These are phyloP conservation scores for Probaryconus sp. DNA, from an alignment of 1,140 invertebrate genomes.

Conservation along the genomic window DNA sequence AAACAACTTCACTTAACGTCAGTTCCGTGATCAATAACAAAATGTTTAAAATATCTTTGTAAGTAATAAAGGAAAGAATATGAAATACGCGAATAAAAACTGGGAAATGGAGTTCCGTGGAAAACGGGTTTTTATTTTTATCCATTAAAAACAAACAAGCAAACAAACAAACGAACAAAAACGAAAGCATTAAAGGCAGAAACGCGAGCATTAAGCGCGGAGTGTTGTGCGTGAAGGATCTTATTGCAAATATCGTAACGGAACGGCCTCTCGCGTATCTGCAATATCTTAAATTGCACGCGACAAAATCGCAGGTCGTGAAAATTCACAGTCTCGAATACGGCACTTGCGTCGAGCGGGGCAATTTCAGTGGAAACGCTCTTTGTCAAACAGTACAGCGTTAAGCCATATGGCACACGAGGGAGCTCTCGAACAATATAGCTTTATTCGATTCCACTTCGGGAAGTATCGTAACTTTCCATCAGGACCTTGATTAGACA, in stretches of 20 bases:
- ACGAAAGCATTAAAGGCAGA: not conserved
- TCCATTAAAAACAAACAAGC: too few relatives aligned
- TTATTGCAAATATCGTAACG: constrained; percentile 41
- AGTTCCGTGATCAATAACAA: too few relatives aligned
- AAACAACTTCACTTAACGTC: too few relatives aligned
- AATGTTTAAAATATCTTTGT: too few relatives aligned
- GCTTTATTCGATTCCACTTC: constrained; percentile 43
- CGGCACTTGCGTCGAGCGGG: constrained; percentile 30
- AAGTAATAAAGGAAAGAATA: too few relatives aligned
- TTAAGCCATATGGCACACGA: constrained; percentile 29
- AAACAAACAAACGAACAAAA: too few relatives aligned
- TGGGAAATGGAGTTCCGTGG: too few relatives aligned
- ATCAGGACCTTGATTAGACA: constrained; percentile 42
- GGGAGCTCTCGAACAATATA: constrained; percentile 11
- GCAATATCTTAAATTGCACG: constrained; percentile 47
- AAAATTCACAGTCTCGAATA: constrained; percentile 37
- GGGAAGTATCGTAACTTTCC: constrained; percentile 30
- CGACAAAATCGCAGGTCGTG: constrained; percentile 39
- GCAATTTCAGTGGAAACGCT: constrained; percentile 32
- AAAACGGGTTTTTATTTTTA: too few relatives aligned
- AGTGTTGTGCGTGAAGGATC: constrained; percentile 13
- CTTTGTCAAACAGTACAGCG: constrained; percentile 39
- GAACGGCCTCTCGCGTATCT: constrained; percentile 30
- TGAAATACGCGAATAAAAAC: too few relatives aligned
- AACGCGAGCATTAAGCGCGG: too few relatives aligned